phyloP scores from a whole-genome alignment of 2,888 invertebrate genomes.

The Troglohyphantes excavatus region DNA sequence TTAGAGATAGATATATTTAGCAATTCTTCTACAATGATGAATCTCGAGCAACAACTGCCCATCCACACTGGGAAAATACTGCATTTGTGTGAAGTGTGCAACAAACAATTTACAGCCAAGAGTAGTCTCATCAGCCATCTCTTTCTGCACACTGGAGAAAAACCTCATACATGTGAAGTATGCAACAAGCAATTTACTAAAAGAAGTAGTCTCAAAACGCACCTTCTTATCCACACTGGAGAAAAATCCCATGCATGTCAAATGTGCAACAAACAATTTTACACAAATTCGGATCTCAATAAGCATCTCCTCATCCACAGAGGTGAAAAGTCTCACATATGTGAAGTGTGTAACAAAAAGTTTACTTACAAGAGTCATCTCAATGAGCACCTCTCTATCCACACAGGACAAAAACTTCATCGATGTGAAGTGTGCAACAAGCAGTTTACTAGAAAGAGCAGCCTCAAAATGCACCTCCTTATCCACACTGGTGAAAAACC shows the following conservation, averaged over 20 bases:
- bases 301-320: slow-evolving; percentile 28
- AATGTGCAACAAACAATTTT: slow-evolving; percentile 28
- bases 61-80: too few species aligned
- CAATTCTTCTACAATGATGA: too few species aligned
- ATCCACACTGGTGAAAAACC: not conserved
- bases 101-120: slow-evolving; percentile 27
- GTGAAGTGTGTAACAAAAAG: slow-evolving; percentile 25
- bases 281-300: not conserved
- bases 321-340: slow-evolving; percentile 45
- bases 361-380: slow-evolving; percentile 34
- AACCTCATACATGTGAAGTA: slow-evolving; percentile 37
- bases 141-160: slow-evolving; percentile 17
- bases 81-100: slow-evolving; percentile 33
- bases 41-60: too few species aligned
- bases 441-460: slow-evolving; percentile 19
- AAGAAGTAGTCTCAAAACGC: slow-evolving; percentile 29
- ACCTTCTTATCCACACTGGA: slow-evolving; percentile 19
- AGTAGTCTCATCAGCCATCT: slow-evolving; percentile 17
- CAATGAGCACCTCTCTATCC: slow-evolving; percentile 12
- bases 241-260: slow-evolving; percentile 35
- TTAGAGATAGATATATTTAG: too few species aligned
- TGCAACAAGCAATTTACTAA: slow-evolving; percentile 15
- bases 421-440: slow-evolving; percentile 25
- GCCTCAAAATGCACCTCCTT: not conserved
- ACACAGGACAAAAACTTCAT: slow-evolving; percentile 22